Base-by-base conservation (phyloP, 2,113 vertebrate genomes). In the Mellivora capensis region DNA sequence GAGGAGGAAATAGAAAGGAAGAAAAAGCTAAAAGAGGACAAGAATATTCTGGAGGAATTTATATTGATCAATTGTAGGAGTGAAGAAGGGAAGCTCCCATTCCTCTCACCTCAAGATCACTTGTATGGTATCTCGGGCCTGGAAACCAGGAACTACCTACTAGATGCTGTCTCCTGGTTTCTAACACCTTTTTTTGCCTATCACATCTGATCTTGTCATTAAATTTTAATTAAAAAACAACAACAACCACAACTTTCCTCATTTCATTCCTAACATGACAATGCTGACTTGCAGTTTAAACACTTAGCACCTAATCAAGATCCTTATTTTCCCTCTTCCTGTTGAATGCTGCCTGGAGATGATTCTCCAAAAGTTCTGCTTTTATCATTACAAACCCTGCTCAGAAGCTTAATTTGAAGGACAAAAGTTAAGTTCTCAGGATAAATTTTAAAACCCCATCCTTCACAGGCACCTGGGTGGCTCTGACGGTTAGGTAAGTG, bases 11-110 rank as follows among this genome's bases (percentile, higher is more conserved):
- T 72, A 80, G 25, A 87, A 79, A 93, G 23, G 59, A 85, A 90
- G n/a, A 88, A 47, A 94, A 93, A 97, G 67, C 23, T 91, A 81
- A 89, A 93, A 90, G 12, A 82, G 14, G 39, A 71, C 34, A 69
- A 94, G 61, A 57, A 87, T 44, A n/a, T 20, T 90, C 52, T 49
- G 67, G 34, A 81, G 47, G 2, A 82, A 39, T 61, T 49, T 74
- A 27, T 47, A 59, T 47, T 17, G 17, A 27, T 71, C 29, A 85
- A 3, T 29, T 74, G 14, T 14, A 77, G 11, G 42, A 77, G 7
- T 29, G 12, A 67, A 54, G 42, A 80, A 29, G 2, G n/a, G 31
- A 59, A 93, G 47, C 34, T 29, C 71, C 34, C 52, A 0, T 29
- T 93, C 42, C 8, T 94, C 61, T 71, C 17, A 42, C 6, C 31